Evolutionary conservation across 2,797 vertebrate species (phyloP), one percentile per base, ranked within the genome.

Genomic region (Pseudochirops corinnae): DNA sequence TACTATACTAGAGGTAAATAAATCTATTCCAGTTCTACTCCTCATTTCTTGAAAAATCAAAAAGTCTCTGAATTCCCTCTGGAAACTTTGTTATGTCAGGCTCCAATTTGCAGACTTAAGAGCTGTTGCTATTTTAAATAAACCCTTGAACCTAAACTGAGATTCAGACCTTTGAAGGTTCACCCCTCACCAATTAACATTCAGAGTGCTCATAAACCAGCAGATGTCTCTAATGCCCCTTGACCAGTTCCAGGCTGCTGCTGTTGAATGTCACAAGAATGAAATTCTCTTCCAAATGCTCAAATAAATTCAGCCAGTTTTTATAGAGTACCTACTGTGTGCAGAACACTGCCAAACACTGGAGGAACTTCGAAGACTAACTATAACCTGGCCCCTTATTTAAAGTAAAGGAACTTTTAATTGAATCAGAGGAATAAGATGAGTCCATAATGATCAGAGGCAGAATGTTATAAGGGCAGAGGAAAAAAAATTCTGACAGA

Each of bases 151-250:
- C 18, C 62, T 90, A 92, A 67, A 4, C 0, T 50, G 55, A 96
- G 82, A 52, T 82, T 95, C 91, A 95, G 53, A n/a, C 82, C 62
- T 97, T 56, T 74, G 93, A 62, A 87, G 10, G 91, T 31, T 96
- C 96, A 33, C 7, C 94, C 95, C 1, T 12, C 46, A 93, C 74
- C 87, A 95, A 11, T 52, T 91, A 12, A 90, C 62, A 95, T 87
- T 97, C 82, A 91, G 93, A 97, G 93, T 55, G 0, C 90, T 12
- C 94, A 94, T 93, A 92, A 96, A 90, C 90, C 97, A 97, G 96
- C 95, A 98, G 98, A 96, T 98, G 97, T 95, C 95, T 96, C 95
- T 97, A n/a, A 90, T 97, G 74, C 57, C 67, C 93, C 29, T 96
- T 95, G 92, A 95, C 67, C 91, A 97, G 90, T 1, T 46, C 39